Conservation (phyloP, 1,140 invertebrate species). For the Calliphora vicina region DNA sequence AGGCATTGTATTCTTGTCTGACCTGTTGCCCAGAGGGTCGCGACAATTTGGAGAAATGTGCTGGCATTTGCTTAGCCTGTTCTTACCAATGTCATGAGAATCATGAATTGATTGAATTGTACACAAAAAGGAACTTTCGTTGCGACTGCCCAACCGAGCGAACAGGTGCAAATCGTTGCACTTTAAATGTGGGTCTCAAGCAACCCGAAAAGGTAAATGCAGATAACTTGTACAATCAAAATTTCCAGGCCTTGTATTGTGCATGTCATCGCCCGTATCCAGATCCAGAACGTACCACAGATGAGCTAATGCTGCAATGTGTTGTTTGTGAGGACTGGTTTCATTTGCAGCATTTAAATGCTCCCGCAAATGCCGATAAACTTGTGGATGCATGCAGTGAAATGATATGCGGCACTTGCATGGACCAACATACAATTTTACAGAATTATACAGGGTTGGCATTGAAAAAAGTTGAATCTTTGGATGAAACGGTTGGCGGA, state of each 20-base stretch:
- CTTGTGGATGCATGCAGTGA: slow-evolving; percentile 73
- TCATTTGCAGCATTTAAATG: slow-evolving; percentile 83
- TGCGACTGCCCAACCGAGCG: slow-evolving; percentile 97
- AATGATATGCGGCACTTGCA: slow-evolving; percentile 80
- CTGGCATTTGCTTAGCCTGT: slow-evolving; percentile 94
- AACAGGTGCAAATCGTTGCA: slow-evolving; percentile 66
- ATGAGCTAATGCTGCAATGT: slow-evolving; percentile 97
- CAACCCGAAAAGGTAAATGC: slow-evolving; percentile 73
- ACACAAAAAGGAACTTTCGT: slow-evolving; percentile 95
- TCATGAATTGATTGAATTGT: slow-evolving; percentile 95
- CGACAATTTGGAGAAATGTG: slow-evolving; percentile 68
- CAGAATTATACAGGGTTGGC: slow-evolving; percentile 72
- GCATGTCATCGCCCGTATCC: slow-evolving; percentile 94
- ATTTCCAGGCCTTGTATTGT: slow-evolving; percentile 94
- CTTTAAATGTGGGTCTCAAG: slow-evolving; percentile 46
- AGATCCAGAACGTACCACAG: slow-evolving; percentile 80
- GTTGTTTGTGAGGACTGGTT: slow-evolving; percentile 98
- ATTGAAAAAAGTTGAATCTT: slow-evolving; percentile 39
- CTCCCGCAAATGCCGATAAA: slow-evolving; percentile 67
- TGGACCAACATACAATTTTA: slow-evolving; percentile 78
- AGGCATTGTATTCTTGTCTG: slow-evolving; percentile 93
- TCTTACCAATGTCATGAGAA: slow-evolving; percentile 94
- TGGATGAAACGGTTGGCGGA: slow-evolving; percentile 6
- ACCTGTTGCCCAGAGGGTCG: slow-evolving; percentile 80
- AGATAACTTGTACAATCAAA: slow-evolving; percentile 91